These are phyloP conservation scores for Colaptes auratus DNA, from an alignment of 2,113 vertebrate species.

Conservation along the genomic window DNA sequence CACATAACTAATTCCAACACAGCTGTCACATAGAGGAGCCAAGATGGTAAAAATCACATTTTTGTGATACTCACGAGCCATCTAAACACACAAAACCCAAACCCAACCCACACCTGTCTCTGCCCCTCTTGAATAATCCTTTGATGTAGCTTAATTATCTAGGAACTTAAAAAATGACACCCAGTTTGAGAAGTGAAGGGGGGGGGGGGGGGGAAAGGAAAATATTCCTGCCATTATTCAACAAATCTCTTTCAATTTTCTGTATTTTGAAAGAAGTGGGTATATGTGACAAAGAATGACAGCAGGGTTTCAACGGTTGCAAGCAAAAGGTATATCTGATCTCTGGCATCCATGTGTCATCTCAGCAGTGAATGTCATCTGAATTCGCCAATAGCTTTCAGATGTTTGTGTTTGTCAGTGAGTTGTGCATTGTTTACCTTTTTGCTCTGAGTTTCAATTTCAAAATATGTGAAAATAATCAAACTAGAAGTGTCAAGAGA, in stretches of 20 bases:
- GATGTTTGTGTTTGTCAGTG: slow-evolving; percentile 8
- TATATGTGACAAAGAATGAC: background rate
- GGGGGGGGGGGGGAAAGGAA: background rate
- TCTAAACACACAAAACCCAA: background rate
- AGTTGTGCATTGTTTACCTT: background rate
- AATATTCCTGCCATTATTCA: background rate
- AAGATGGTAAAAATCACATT: background rate
- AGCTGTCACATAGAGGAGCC: background rate
- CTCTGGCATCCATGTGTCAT: background rate
- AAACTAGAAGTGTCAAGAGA: slow-evolving; percentile 1
- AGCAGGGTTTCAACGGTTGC: background rate
- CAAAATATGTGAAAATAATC: slow-evolving; percentile 44
- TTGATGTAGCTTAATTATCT: slow-evolving; percentile 26
- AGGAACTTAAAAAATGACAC: background rate
- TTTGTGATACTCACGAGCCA: background rate
- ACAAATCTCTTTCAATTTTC: background rate
- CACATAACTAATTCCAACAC: background rate
- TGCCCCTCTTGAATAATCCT: background rate
- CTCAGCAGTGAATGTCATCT: background rate
- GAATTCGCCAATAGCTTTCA: background rate
- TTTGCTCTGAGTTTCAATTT: slow-evolving; percentile 42
- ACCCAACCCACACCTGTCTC: background rate
- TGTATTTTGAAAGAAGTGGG: background rate
- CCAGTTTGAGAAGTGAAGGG: background rate
- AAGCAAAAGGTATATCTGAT: background rate